Evolutionary conservation across 2,888 invertebrate species (phyloP).

Genomic region (Sympetrum striolatum): DNA sequence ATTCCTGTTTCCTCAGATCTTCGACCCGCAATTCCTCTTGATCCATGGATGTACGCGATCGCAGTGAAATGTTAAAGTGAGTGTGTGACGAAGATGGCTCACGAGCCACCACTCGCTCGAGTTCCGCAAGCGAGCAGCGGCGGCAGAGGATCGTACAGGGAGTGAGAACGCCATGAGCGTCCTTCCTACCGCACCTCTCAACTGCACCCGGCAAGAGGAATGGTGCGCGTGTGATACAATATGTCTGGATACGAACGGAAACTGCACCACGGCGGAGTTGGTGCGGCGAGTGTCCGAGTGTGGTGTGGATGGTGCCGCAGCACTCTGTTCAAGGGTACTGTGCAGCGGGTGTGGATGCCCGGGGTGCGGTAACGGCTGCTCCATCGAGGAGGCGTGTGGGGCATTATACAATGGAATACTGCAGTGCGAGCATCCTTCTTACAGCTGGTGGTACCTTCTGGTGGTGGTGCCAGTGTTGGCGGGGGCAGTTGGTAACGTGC

Average conservation of each 20-base stretch:
- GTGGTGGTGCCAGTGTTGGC: slow-evolving; percentile 85
- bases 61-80: no score
- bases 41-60: no score
- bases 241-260: slow-evolving; percentile 38
- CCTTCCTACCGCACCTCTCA: neutral
- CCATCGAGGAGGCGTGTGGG: neutral
- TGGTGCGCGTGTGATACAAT: neutral
- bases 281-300: slow-evolving; percentile 39
- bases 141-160: neutral
- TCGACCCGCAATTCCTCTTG: no score
- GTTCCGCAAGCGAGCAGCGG: no score
- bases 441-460: slow-evolving; percentile 80
- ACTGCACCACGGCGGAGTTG: slow-evolving; percentile 39
- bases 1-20: no score
- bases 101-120: no score
- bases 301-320: neutral
- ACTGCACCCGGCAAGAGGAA: neutral
- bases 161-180: neutral
- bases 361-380: slow-evolving; percentile 1
- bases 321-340: neutral
- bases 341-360: neutral
- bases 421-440: slow-evolving; percentile 55
- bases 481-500: slow-evolving; percentile 87
- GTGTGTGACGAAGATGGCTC: no score
- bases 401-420: neutral